Conservation (phyloP, 2,113 vertebrate species). For the Oryctolagus cuniculus region mOryCun1.1 NC_091435.1:12732501-12733000, state of each 20-base stretch:
- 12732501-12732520: background rate
- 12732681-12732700: background rate
- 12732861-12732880: background rate
- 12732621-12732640: background rate
- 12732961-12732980: no score
- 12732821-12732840: background rate
- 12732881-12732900: no score
- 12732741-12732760: background rate
- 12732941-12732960: no score
- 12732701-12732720: background rate
- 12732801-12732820: background rate
- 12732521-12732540: fast-evolving
- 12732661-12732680: background rate
- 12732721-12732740: background rate
- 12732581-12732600: background rate
- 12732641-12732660: background rate
- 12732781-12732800: background rate
- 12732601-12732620: background rate
- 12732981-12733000: no score
- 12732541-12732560: background rate
- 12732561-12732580: background rate
- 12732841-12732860: background rate
- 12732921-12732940: fast-evolving
- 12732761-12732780: background rate
- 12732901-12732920: background rate